Percentiles rank a stretch among this genome's conserved stretches.
Evolutionary conservation across 2,888 invertebrate species (phyloP).

Genomic region (Erpobdella octoculata): DNA sequence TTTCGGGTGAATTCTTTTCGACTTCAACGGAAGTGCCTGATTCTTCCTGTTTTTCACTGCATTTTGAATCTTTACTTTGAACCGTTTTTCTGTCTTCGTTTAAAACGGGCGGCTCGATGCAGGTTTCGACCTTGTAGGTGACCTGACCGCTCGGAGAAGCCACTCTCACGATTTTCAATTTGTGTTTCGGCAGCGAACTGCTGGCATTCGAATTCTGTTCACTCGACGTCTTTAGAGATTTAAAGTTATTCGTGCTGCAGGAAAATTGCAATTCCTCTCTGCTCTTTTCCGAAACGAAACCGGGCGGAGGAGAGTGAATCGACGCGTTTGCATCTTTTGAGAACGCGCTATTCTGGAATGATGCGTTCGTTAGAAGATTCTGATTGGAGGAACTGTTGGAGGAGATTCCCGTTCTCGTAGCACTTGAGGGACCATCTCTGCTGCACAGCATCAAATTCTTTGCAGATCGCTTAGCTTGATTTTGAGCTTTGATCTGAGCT

Average conservation of each 20-base stretch:
- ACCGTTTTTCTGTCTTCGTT: slow-evolving; percentile 7
- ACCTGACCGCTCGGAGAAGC: slow-evolving; percentile 36
- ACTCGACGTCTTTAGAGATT: background rate
- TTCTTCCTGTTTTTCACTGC: background rate
- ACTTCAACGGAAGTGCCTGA: background rate
- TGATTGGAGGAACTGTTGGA: background rate
- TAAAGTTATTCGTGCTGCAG: background rate
- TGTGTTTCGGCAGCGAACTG: slow-evolving; percentile 25
- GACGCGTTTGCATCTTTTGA: background rate
- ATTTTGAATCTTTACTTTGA: background rate
- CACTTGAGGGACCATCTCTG: background rate
- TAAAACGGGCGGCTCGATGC: background rate
- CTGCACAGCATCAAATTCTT: slow-evolving; percentile 13
- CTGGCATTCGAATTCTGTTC: background rate
- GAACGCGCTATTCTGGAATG: background rate
- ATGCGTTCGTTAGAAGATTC: background rate
- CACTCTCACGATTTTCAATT: slow-evolving; percentile 35
- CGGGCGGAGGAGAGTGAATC: background rate
- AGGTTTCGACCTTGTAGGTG: slow-evolving; percentile 31
- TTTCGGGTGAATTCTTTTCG: no score
- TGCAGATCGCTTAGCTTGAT: slow-evolving; percentile 33
- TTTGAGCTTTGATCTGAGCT: slow-evolving; percentile 49
- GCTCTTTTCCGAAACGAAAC: no score
- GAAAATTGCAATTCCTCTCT: background rate
- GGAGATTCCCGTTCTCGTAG: background rate